Evolutionary conservation across 2,888 invertebrate genomes (phyloP).

Genomic region (Trissonchulus latispiculum): DNA sequence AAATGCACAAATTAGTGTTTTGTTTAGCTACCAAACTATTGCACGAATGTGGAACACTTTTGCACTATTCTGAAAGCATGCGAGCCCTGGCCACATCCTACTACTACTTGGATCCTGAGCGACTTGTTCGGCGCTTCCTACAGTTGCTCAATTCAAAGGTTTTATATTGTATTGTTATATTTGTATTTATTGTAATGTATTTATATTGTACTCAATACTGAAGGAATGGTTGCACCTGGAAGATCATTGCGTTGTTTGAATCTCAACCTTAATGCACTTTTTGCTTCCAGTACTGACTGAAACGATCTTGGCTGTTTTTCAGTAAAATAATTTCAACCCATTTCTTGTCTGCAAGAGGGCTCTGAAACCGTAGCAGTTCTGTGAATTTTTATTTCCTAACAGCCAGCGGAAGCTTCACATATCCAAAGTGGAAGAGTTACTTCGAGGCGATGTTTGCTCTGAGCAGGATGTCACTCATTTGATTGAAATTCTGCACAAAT

Average conservation of each 20-base stretch:
- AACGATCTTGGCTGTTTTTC: too few relatives aligned
- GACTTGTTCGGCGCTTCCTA: not conserved
- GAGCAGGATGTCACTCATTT: slow-evolving; percentile 10
- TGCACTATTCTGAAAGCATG: slow-evolving; percentile 17
- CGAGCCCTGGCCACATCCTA: slow-evolving; percentile 11
- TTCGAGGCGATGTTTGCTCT: not conserved
- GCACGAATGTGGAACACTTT: slow-evolving; percentile 7
- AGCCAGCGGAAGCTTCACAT: slow-evolving; percentile 13
- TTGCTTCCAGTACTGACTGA: too few relatives aligned
- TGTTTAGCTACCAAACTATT: not conserved
- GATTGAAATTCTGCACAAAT: slow-evolving; percentile 14
- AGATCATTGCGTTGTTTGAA: too few relatives aligned
- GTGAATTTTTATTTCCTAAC: not conserved
- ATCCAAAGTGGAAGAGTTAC: slow-evolving; percentile 10
- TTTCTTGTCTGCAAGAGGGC: too few relatives aligned
- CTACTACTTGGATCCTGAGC: slow-evolving; percentile 15
- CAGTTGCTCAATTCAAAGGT: not conserved
- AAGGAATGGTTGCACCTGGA: too few relatives aligned
- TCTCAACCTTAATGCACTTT: too few relatives aligned
- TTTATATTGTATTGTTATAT: too few relatives aligned
- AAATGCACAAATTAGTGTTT: too few relatives aligned
- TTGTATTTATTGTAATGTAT: too few relatives aligned
- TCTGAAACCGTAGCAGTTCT: too few relatives aligned
- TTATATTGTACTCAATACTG: too few relatives aligned
- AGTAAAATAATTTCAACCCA: too few relatives aligned